A percentile compares a stretch with the other conserved stretches of the same genome.
Conservation (phyloP, 2,797 vertebrate genomes). For the Enteromius thamalakanensis region DNA sequence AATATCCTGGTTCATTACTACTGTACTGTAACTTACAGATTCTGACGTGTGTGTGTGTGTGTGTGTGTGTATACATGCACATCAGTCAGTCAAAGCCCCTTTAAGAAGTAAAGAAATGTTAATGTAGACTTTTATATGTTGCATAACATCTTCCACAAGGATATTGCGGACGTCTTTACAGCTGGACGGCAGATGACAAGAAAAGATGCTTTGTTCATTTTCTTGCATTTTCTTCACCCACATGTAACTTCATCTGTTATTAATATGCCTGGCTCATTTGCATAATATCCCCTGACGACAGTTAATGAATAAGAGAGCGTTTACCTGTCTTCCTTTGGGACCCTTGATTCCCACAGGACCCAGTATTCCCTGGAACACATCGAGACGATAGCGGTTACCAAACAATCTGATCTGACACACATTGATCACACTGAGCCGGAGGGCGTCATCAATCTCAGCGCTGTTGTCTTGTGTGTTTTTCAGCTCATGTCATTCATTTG, state of each 20-base stretch:
- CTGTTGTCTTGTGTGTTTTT: not conserved
- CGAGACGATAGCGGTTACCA: conserved; percentile 29
- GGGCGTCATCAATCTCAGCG: not conserved
- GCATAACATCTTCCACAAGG: not conserved
- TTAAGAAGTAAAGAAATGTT: not conserved
- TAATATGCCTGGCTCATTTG: conserved; percentile 15
- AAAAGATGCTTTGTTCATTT: not conserved
- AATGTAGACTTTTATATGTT: conserved; percentile 15
- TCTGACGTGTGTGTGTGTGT: not conserved
- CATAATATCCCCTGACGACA: not conserved
- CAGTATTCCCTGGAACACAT: conserved; percentile 82
- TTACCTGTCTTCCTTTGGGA: conserved; percentile 91
- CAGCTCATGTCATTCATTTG: conserved; percentile 18
- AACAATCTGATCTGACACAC: conserved; percentile 2
- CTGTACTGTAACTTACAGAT: not conserved
- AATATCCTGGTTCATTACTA: not conserved
- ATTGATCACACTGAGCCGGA: not conserved
- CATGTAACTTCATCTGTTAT: not conserved
- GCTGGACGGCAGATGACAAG: conserved; percentile 2
- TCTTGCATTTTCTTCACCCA: not conserved
- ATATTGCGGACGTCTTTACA: not conserved
- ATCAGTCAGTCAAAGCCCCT: not conserved
- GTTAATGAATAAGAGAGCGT: conserved; percentile 8
- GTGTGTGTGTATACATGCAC: not conserved
- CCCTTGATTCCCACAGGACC: conserved; percentile 88